Evolutionary conservation across 1,140 invertebrate genomes (phyloP).

Genomic region (Chrysomallon squamiferum): DNA sequence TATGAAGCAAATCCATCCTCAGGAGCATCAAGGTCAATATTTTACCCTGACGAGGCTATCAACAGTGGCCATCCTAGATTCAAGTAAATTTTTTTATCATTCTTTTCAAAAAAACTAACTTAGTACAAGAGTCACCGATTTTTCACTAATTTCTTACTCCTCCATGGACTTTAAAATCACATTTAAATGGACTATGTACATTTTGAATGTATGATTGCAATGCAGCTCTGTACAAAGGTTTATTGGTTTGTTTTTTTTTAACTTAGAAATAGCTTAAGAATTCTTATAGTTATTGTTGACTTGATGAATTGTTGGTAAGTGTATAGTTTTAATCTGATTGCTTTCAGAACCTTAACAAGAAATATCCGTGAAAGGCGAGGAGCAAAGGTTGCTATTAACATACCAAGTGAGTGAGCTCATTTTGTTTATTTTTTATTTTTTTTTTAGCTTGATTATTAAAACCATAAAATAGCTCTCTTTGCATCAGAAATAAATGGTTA

Average conservation of each 20-base stretch:
- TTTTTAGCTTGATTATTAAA: too few relatives aligned
- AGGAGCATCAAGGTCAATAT: slow-evolving; percentile 85
- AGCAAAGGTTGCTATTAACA: slow-evolving; percentile 95
- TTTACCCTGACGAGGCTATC: slow-evolving; percentile 95
- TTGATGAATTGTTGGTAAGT: too few relatives aligned
- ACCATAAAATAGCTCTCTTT: too few relatives aligned
- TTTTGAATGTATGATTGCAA: too few relatives aligned
- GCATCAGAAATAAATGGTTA: too few relatives aligned
- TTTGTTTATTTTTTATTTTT: background rate
- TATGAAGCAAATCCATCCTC: slow-evolving; percentile 68
- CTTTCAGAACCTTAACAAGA: slow-evolving; percentile 83
- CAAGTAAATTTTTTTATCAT: slow-evolving; percentile 57
- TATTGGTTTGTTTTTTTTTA: too few relatives aligned
- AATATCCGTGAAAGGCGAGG: slow-evolving; percentile 92
- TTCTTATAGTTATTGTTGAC: too few relatives aligned
- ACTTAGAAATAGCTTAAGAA: too few relatives aligned
- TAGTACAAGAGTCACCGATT: background rate
- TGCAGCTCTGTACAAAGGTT: too few relatives aligned
- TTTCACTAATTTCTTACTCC: background rate
- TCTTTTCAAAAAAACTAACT: too few relatives aligned
- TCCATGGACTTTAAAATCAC: background rate
- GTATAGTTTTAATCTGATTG: too few relatives aligned
- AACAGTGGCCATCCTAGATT: slow-evolving; percentile 94
- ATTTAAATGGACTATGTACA: too few relatives aligned
- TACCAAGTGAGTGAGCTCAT: slow-evolving; percentile 79